Conservation (phyloP, 2,888 invertebrate species). For the Thalpophila matura region DNA sequence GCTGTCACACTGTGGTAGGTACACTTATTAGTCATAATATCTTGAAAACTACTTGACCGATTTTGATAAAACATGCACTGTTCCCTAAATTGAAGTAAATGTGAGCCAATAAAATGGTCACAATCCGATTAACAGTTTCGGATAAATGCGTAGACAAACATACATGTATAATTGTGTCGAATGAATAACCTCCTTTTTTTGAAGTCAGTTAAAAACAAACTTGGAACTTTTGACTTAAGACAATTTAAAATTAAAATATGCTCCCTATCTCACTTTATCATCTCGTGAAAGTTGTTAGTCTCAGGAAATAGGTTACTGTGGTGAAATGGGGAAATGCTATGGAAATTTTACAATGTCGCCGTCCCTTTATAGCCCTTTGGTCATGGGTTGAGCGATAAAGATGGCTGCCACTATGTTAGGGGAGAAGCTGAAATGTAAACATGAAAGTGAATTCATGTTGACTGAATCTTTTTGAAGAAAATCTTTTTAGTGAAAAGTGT, state of each 20-base stretch:
- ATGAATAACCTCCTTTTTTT: too few relatives aligned
- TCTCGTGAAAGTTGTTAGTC: conserved; percentile 9
- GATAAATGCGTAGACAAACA: too few relatives aligned
- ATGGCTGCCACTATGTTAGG: conserved; percentile 41
- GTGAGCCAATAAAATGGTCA: too few relatives aligned
- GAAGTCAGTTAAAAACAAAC: too few relatives aligned
- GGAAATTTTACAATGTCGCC: conserved; percentile 53
- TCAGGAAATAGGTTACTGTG: conserved; percentile 43
- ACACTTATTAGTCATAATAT: too few relatives aligned
- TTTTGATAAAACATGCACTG: too few relatives aligned
- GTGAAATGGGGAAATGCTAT: conserved; percentile 45
- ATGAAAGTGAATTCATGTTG: conserved; percentile 19
- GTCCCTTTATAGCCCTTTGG: conserved; percentile 58
- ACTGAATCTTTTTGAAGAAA: conserved; percentile 12
- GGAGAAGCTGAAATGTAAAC: conserved; percentile 32
- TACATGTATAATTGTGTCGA: too few relatives aligned
- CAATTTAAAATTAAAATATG: conserved; percentile 12
- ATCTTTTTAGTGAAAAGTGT: background rate
- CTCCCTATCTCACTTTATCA: background rate
- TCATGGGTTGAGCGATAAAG: conserved; percentile 53
- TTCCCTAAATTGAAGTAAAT: too few relatives aligned
- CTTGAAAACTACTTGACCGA: too few relatives aligned
- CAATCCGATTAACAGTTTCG: too few relatives aligned
- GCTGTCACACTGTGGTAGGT: too few relatives aligned
- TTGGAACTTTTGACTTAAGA: too few relatives aligned